Percentiles rank a stretch among this genome's conserved stretches.
These are phyloP conservation scores for Pan paniscus DNA, from an alignment of 2,113 vertebrate genomes.

Conservation along the genomic window DNA sequence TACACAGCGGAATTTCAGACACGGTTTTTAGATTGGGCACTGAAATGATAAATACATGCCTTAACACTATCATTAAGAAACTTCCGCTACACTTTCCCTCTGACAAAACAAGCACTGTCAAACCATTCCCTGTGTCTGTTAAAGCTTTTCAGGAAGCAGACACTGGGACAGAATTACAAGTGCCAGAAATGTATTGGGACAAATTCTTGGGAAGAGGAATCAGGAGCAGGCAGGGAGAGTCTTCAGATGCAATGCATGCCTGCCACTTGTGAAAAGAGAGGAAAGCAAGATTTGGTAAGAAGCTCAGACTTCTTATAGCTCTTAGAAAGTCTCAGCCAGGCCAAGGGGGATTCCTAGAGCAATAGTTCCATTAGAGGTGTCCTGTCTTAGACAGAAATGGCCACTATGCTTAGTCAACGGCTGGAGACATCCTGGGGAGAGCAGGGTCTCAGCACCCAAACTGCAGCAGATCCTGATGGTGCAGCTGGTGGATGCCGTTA, in stretches of 20 bases:
- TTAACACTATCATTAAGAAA: background rate
- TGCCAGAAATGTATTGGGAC: background rate
- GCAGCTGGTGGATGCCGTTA: background rate
- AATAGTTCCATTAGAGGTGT: background rate
- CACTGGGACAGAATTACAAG: background rate
- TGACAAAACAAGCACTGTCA: background rate
- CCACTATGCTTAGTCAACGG: background rate
- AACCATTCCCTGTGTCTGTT: background rate
- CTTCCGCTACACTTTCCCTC: background rate
- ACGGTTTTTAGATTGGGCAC: background rate
- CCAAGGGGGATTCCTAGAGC: background rate
- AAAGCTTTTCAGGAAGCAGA: background rate
- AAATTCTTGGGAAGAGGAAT: background rate
- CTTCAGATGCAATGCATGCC: background rate
- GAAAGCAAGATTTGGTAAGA: background rate
- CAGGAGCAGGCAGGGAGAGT: background rate
- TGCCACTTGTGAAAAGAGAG: background rate
- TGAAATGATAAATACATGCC: background rate
- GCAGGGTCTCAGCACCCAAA: rapidly evolving
- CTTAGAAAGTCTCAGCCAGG: background rate
- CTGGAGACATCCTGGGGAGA: background rate
- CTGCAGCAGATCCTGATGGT: background rate
- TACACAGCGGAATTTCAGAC: background rate
- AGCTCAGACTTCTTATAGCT: background rate
- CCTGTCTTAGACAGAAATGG: background rate